Evolutionary conservation across 2,113 vertebrate species (phyloP), one percentile per base, ranked within the genome.

Genomic region (Anser brachyrhynchus): DNA sequence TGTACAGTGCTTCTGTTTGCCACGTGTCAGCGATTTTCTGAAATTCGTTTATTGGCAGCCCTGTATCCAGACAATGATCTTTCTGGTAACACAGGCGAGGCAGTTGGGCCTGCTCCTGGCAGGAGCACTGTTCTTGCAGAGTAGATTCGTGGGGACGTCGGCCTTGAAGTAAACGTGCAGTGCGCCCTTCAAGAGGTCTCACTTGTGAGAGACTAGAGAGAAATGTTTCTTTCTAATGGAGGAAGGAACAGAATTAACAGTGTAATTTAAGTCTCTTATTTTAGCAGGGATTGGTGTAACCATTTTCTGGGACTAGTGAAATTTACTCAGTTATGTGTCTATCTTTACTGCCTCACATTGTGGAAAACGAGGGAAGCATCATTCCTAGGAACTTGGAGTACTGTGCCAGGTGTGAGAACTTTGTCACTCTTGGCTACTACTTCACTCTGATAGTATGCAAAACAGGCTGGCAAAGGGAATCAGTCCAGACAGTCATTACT

Each of bases 211-310:
- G 93, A 66, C 49, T 64, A 37, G 97, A 89, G 52, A 97, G 86
- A 78, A 97, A 98, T 57, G 66, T 96, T 96, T 97, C 94, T 95
- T 97, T 94, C 94, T 97, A 9, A 51, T 80, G 72, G 62, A 76
- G 35, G 43, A 87, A 59, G 62, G 28, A 95, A 44, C 43, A 95
- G 71, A 71, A 55, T 93, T 86, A 93, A 58, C 26, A 16, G 25
- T 67, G 26, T 51, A 29, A 31, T 66, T 28, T 39, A n/a, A 58
- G 37, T 39, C 15, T 70, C 26, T 57, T 74, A 15, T 66, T 80
- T 76, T 73, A 57, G 33, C 33, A 55, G 57, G n/a, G 11, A 39
- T 26, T 59, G 19, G 67, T 82, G n/a, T 17, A 37, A 35, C 7
- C 7, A 1, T 26, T 90, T 41, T 43, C 44, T 3, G 1, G 52